Base-by-base conservation (phyloP, 1,140 invertebrate species). In the Halesus radiatus region DNA sequence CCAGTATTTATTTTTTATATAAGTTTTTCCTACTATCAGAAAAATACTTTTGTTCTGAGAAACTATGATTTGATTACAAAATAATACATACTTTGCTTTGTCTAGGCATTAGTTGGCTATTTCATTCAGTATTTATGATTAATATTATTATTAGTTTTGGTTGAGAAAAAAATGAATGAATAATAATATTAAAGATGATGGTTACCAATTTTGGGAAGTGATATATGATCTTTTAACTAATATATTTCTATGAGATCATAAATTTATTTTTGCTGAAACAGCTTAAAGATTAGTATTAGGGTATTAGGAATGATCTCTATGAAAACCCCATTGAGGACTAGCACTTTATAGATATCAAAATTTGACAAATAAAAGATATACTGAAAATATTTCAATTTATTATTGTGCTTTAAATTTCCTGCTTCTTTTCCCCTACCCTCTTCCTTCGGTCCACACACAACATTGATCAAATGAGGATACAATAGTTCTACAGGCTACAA, bases 1-100 rank as follows among this genome's bases (percentile, higher is more conserved):
- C 15, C 26, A 26, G 70, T 74, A 54, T 74, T 74, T 56, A 74
- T 74, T 56, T 74, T 56, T 72, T 72, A 18, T 72, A 72, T 50
- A 72, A 45, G 32, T 72, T 66, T 66, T 66, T 50, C 37, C 37
- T 70, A 70, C 29, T 20, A 52, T 0, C 22, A 20, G 54, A 56
- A 45, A 37, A 45, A 45, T 45, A 13, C 7, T 45, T 45, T 10
- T 45, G n/a, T 13, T 45, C 37, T 45, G 37, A 45, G 37, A 45
- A 45, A 45, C 37, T 45, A 60, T 22, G 7, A 60, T 60, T 66
- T 29, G n/a, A n/a, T n/a, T n/a, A n/a, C n/a, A n/a, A 20, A 6
- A 64, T 4, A 64, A 29, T 66, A 37, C 32, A 10, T 32, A 26
- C 1, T 66, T 66, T 32, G n/a, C 16, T 10, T 66, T 66, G 62